A percentile compares a stretch with the other conserved stretches of the same genome.
Conservation (phyloP, 2,888 invertebrate genomes). For the Eugnorisma glareosa region DNA sequence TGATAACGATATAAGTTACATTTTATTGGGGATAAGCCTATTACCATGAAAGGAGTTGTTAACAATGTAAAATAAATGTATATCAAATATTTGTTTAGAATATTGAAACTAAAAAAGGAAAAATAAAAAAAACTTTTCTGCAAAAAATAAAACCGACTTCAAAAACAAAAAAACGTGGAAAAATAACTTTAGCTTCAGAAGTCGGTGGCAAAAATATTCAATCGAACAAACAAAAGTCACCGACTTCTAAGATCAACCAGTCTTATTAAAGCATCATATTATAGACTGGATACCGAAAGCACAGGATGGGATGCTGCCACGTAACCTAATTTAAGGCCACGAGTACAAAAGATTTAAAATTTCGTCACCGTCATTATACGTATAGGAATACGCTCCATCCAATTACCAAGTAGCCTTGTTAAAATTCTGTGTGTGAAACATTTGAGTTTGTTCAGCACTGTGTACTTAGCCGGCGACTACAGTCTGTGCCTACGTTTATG, state of each 20-base stretch:
- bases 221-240: no score
- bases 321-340: neutral
- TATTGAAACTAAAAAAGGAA: no score
- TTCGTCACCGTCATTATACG: neutral
- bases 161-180: no score
- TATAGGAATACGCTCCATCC: neutral
- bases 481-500: constrained; percentile 51
- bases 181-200: no score
- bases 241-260: neutral
- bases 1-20: no score
- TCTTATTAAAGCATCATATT: neutral
- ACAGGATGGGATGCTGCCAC: neutral
- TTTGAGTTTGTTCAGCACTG: constrained; percentile 44
- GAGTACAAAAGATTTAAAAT: neutral
- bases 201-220: no score
- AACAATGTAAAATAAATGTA: no score
- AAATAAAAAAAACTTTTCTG: no score
- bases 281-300: neutral
- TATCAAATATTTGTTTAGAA: no score
- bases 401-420: constrained; percentile 42
- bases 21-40: no score
- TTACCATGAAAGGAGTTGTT: no score
- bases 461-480: constrained; percentile 43
- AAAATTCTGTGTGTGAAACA: constrained; percentile 47
- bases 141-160: no score